These are phyloP conservation scores for Noturus placidus DNA, from an alignment of 2,113 vertebrate species.

Conservation along the genomic window DNA sequence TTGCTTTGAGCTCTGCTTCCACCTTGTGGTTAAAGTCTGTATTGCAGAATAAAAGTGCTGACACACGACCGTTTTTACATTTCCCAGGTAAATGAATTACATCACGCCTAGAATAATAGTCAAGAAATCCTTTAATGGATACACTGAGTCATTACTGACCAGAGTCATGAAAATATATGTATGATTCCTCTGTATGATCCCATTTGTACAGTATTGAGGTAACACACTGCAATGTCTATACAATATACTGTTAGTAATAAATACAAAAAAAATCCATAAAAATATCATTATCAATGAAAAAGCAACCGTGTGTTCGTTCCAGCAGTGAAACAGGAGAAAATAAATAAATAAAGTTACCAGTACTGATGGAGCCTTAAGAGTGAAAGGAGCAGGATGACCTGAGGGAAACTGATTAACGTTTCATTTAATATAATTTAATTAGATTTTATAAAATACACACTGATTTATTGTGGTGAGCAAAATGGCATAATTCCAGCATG, in stretches of 20 bases:
- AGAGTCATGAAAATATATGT: background rate
- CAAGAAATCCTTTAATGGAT: too few species aligned
- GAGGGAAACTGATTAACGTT: background rate
- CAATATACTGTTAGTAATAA: background rate
- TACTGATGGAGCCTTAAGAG: background rate
- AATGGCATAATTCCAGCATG: too few species aligned
- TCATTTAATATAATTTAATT: too few species aligned
- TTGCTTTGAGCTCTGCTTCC: too few species aligned
- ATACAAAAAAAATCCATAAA: background rate
- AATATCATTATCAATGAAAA: background rate
- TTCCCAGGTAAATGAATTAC: too few species aligned
- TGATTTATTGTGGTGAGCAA: background rate
- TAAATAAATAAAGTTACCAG: background rate
- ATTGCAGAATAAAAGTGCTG: too few species aligned
- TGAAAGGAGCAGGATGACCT: background rate
- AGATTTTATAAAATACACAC: background rate
- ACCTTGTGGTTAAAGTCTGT: too few species aligned
- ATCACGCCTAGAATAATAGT: too few species aligned
- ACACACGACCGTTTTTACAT: too few species aligned
- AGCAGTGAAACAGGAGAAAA: background rate
- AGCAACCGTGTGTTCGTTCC: too few species aligned
- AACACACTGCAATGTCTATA: background rate
- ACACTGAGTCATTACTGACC: background rate
- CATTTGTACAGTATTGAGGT: background rate
- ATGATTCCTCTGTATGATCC: background rate